Evolutionary conservation across 2,113 vertebrate species (phyloP).

Genomic region (Equus quagga): DNA sequence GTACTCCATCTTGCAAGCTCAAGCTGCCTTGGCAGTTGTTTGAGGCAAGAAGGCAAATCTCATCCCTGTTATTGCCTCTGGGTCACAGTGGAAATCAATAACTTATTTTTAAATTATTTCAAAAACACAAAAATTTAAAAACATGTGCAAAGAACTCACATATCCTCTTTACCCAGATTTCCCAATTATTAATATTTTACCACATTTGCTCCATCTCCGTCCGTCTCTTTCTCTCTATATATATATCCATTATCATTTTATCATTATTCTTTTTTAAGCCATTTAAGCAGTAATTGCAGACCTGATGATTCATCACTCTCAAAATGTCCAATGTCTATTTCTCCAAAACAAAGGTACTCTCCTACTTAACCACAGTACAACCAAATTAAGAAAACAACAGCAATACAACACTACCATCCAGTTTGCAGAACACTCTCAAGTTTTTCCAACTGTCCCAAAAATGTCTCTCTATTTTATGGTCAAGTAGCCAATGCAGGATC

Average conservation of each 20-base stretch:
- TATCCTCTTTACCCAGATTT: background rate
- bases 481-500: background rate
- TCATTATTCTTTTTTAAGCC: constrained; percentile 31
- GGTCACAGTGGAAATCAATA: background rate
- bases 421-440: background rate
- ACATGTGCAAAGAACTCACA: background rate
- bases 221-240: background rate
- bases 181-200: background rate
- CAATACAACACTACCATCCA: background rate
- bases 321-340: background rate
- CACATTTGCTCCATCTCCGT: background rate
- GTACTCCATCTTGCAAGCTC: background rate
- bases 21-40: background rate
- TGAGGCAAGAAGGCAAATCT: background rate
- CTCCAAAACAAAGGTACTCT: background rate
- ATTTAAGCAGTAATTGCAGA: background rate
- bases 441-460: background rate
- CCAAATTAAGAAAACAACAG: constrained; percentile 31
- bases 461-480: background rate
- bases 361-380: background rate
- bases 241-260: background rate
- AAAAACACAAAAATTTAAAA: background rate
- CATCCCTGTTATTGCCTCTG: background rate
- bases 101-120: constrained; percentile 47
- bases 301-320: background rate